Evolutionary conservation across 35 echinoderm and acorn worm species (phyloP).

Genomic region (Ptychodera flava): DNA sequence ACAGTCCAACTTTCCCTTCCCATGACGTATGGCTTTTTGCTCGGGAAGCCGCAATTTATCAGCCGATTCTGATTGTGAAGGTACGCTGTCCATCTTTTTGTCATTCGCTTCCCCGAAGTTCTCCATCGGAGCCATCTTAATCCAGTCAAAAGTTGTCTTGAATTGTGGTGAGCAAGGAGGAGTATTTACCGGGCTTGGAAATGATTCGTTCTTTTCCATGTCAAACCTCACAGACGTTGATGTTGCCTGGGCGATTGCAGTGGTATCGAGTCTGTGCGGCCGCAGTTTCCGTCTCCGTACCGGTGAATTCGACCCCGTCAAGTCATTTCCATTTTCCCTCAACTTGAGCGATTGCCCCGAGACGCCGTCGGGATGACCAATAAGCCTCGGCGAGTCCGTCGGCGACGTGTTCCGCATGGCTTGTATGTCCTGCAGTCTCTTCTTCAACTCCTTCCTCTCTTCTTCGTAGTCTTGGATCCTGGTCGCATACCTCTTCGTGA

Average conservation of each 20-base stretch:
- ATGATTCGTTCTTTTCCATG: not conserved
- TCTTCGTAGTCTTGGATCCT: not conserved
- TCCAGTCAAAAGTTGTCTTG: no score
- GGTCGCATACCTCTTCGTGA: not conserved
- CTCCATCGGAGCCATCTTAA: no score
- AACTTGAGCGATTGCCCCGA: no score
- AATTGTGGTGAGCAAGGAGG: not conserved
- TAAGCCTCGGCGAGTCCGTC: no score
- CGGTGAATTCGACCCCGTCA: no score
- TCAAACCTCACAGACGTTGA: not conserved
- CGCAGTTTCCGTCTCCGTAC: not conserved
- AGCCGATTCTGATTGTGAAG: no score
- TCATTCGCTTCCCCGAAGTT: no score
- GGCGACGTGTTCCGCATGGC: not conserved
- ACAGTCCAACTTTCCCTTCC: not conserved
- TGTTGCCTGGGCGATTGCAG: not conserved
- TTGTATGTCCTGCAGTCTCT: not conserved
- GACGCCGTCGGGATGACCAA: no score
- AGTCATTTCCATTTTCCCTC: no score
- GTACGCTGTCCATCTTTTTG: no score
- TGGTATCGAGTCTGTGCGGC: not conserved
- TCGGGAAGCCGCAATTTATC: not conserved
- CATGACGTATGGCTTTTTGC: not conserved
- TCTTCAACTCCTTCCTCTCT: not conserved
- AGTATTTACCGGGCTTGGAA: no score